Conservation (phyloP, 2,113 vertebrate genomes). For the Myocastor coypus region DNA sequence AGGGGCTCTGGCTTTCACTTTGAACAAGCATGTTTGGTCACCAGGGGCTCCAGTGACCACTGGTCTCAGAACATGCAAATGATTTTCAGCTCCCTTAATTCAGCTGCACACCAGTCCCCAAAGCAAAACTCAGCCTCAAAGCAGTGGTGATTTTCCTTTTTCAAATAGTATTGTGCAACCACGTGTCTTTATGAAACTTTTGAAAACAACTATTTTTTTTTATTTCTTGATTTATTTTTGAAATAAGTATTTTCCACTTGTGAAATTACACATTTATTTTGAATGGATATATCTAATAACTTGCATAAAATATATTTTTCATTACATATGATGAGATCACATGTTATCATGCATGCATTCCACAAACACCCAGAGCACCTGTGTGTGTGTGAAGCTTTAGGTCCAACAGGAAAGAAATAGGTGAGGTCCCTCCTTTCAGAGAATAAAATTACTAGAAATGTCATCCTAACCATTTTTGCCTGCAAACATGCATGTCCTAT, state of each 20-base stretch:
- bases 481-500: not conserved
- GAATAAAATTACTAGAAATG: not conserved
- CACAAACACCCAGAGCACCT: not conserved
- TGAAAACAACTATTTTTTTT: not conserved
- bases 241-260: not conserved
- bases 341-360: not conserved
- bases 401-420: not conserved
- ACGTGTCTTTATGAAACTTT: not conserved
- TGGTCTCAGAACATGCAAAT: constrained; percentile 81
- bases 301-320: not conserved
- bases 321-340: not conserved
- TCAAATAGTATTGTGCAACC: not conserved
- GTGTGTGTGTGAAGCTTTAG: not conserved
- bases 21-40: constrained; percentile 82
- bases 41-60: constrained; percentile 74
- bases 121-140: not conserved
- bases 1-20: constrained; percentile 73
- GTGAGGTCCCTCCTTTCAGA: not conserved
- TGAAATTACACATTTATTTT: constrained; percentile 16
- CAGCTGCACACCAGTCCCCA: constrained; percentile 36
- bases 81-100: constrained; percentile 78
- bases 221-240: not conserved
- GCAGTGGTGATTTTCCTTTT: constrained; percentile 14
- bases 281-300: not conserved
- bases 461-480: not conserved